Evolutionary conservation across 2,113 vertebrate species (phyloP), one percentile per base, ranked within the genome.

Genomic region (Collichthys lucidus): DNA sequence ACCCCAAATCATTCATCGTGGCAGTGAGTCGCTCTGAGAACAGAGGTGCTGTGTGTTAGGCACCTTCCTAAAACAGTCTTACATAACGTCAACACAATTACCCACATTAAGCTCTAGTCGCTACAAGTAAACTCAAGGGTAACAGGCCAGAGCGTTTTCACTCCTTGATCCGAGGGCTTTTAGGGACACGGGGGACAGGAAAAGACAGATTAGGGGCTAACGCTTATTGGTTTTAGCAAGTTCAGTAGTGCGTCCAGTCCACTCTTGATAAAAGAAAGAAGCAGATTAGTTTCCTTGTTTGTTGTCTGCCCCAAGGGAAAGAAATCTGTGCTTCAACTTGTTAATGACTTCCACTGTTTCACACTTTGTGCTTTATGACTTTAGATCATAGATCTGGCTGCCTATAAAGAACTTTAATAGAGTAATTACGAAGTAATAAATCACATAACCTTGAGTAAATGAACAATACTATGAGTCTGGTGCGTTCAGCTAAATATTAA

Each of bases 11-110:
- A 69, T 71, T 78, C 64, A 66, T 44, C 24, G 55, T 76, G 82
- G 79, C 83, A 87, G 72, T 70, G 74, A 70, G 75, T 70, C 53
- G 64, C 60, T 47, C 52, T 46, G 68, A 86, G 82, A 92, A 87
- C 89, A 93, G 83, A 93, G 83, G 46, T 77, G 77, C 74, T 88
- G 86, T 89, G 77, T 89, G 74, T 88, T 78, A 78, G 80, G 82
- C 82, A 87, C 83, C 66, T 89, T 89, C 83, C 88, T 63, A 74
- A 86, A 92, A 83, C 72, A 79, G 47, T 19, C 68, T 92, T 92
- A 91, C 62, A 76, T 91, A 91, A 92, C 72, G 59, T 90, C 86
- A 91, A 91, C 86, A 87, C 75, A 92, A 89, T 92, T 91, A 93
- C 82, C 26, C 40, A 83, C 83, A 91, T 86, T 89, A 89, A 86